These are phyloP conservation scores for Oscheius sp. DNA, from an alignment of 2,888 invertebrate genomes.

Conservation along the genomic window DNA sequence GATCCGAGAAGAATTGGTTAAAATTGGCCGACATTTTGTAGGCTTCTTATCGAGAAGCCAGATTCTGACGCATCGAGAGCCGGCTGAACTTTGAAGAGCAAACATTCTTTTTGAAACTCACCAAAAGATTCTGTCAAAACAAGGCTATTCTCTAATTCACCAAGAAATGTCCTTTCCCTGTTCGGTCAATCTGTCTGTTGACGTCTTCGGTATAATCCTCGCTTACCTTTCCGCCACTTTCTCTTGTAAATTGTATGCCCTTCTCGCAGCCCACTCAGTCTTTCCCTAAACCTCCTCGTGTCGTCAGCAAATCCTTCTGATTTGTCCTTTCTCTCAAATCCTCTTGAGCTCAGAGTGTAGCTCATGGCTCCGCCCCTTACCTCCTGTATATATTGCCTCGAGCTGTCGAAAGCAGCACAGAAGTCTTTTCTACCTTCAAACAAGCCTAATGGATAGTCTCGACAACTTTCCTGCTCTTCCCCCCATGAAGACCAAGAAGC, in stretches of 20 bases:
- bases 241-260: not conserved
- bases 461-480: conserved; percentile 19
- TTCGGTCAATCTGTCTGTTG: conserved; percentile 9
- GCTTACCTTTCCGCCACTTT: conserved; percentile 2
- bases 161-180: not conserved
- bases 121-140: not conserved
- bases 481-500: conserved; percentile 10
- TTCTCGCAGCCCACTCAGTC: conserved; percentile 7
- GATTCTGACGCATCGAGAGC: not conserved
- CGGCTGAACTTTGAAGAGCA: conserved; percentile 4
- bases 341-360: not conserved
- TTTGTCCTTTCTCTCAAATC: conserved; percentile 3
- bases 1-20: not conserved
- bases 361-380: conserved; percentile 14
- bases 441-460: not conserved
- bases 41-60: conserved; percentile 2
- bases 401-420: not conserved
- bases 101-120: not conserved
- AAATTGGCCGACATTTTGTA: conserved; percentile 8
- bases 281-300: not conserved
- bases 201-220: not conserved
- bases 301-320: conserved; percentile 23
- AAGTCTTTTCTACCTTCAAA: conserved; percentile 1
- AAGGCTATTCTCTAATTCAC: not conserved
- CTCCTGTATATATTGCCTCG: not conserved